Base-by-base conservation (phyloP, 2,888 invertebrate genomes). In the Drosophila multiciliata region DNA sequence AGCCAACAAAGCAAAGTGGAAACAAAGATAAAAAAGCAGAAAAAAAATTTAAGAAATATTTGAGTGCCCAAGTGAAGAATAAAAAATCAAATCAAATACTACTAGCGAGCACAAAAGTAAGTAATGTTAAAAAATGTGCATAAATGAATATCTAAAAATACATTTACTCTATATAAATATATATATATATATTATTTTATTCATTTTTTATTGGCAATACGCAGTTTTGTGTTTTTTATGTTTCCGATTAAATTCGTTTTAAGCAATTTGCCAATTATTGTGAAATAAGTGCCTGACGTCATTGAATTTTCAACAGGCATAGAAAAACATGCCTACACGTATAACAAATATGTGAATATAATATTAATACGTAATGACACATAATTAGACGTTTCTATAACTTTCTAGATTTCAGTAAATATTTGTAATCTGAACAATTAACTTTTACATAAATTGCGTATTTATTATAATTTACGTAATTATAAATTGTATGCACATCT, bases 241-340 rank as follows among this genome's bases (percentile, higher is more conserved):
- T 3, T 15, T 20, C 49, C 20, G 5, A 17, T 49, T 26, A 57
- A 58, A 36, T 75, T 50, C 49, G 55, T 49, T 55, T 58, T 52
- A 49, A 26, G n/a, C 20, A 38, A 23, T 52, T 55, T 60, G 17
- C 11, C 9, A 73, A n/a, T 52, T 23, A 36, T 82, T 72, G 76
- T 80, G 83, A 80, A 83, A 83, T 80, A 20, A 32, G 15, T 42
- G 52, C 66, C 32, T 68, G 80, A 36, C 70, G 70, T 80, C 66
- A 76, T 63, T 40, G 69, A 73, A 62, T 33, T 23, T 80, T 80
- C 80, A 61, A 80, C 80, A 80, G 26, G 20, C 15, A 12, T 35
- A 49, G 20, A 23, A 45, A 23, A 4, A 8, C 6, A 15, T 35
- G 4, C 23, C 20, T 59, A 57, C 32, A 57, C 32, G 20, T 32